Evolutionary conservation across 30 jellyfish, hydroid and myxozoan species (phyloP), one percentile per base, ranked within the genome.

Genomic region (Cassiopea xamachana): DNA sequence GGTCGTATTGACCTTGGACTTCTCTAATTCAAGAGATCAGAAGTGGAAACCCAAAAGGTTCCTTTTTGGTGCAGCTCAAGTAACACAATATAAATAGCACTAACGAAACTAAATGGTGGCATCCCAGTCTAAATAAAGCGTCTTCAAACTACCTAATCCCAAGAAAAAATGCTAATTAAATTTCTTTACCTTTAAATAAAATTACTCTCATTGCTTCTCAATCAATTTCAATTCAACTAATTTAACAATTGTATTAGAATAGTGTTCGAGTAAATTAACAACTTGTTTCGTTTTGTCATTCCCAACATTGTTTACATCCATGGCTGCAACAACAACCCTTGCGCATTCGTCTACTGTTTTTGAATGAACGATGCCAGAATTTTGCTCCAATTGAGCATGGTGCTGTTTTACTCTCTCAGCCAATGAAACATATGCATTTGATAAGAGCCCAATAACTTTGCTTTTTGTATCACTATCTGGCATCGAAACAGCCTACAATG

Each of bases 231-330:
- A 44, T 61, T 86, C 87, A 46, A 86, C 93, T 47, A 86, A 61
- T n/a, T 77, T 86, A 7, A 86, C 93, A 1, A 86, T 60, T 16
- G 93, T 86, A 60, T 48, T 68, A 1, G 93, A 86, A 75, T 86
- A 86, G 45, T 86, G 87, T 45, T 86, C 87, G 46, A 86, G 71
- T 13, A 86, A 17, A 50, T 62, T 49, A 74, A 86, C 79, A 27
- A 86, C 93, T 59, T 86, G 82, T 58, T 73, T 61, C 62, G 87
- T 75, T 60, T 86, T 46, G 7, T 73, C 93, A 27, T 43, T 75
- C 68, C 73, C 81, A 62, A 16, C 46, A 16, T 16, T n/a, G 10
- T 86, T 62, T 14, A 16, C 59, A 17, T 39, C 71, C 43, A 75
- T 75, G 9, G 49, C 48, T 14, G 81, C 12, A 1, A 75, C 73